phyloP scores from a whole-genome alignment of 1,140 invertebrate genomes.

The Telenomus remus region DNA sequence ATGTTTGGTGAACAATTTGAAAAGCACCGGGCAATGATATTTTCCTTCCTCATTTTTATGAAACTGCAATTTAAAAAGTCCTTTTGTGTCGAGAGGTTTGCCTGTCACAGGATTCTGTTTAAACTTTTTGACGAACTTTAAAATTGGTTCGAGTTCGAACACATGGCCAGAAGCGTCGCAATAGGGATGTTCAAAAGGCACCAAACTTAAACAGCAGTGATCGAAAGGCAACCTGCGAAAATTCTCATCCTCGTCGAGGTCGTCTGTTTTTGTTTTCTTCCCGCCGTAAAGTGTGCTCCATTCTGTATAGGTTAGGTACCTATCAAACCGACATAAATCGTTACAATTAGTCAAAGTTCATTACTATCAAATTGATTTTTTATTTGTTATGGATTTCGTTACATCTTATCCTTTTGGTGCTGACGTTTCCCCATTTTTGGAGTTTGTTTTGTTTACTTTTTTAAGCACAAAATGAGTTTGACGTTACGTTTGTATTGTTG shows the following conservation, averaged over 20 bases:
- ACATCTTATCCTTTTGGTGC: constrained; percentile 40
- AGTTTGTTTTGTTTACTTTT: too few relatives aligned
- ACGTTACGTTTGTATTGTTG: too few relatives aligned
- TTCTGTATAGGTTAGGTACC: constrained; percentile 97
- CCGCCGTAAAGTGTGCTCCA: constrained; percentile 97
- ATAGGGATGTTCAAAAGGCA: constrained; percentile 95
- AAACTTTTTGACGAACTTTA: constrained; percentile 94
- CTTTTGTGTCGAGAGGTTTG: constrained; percentile 89
- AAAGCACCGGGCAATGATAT: constrained; percentile 96
- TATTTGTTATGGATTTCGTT: constrained; percentile 5
- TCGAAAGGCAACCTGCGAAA: constrained; percentile 95
- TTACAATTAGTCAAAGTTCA: not conserved
- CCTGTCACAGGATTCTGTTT: constrained; percentile 97
- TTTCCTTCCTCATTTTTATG: constrained; percentile 89
- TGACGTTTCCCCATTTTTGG: constrained; percentile 44
- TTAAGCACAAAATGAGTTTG: too few relatives aligned
- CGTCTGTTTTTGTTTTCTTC: constrained; percentile 82
- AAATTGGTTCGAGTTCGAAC: constrained; percentile 91
- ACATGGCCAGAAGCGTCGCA: constrained; percentile 92
- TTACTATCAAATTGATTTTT: constrained; percentile 5
- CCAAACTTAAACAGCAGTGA: constrained; percentile 93
- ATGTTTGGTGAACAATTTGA: constrained; percentile 96
- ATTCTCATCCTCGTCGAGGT: constrained; percentile 82
- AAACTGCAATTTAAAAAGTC: constrained; percentile 93
- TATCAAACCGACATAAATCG: constrained; percentile 64